Evolutionary conservation across 2,888 invertebrate genomes (phyloP).

Genomic region (Apocheima hispidaria): DNA sequence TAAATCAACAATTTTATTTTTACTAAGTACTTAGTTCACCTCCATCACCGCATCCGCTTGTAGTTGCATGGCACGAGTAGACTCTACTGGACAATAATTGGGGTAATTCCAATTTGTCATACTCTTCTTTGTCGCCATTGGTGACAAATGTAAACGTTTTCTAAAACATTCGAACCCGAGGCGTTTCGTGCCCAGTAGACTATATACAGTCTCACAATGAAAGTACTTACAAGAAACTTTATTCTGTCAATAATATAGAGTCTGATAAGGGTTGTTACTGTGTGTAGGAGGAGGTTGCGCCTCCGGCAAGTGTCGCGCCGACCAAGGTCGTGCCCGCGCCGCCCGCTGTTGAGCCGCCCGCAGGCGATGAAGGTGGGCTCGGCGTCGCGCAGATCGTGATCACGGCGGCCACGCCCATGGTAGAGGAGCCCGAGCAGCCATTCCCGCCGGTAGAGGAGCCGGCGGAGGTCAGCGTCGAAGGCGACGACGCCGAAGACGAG

Average conservation of each 20-base stretch:
- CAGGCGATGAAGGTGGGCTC: constrained; percentile 87
- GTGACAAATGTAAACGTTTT: too few species aligned
- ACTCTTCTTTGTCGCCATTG: too few species aligned
- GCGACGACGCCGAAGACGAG: constrained; percentile 70
- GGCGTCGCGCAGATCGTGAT: constrained; percentile 96
- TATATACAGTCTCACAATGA: background rate
- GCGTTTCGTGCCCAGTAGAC: background rate
- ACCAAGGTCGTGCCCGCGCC: constrained; percentile 45
- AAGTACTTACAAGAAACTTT: background rate
- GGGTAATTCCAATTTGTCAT: too few species aligned
- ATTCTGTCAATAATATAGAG: background rate
- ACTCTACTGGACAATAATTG: background rate
- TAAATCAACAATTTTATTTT: constrained; percentile 2
- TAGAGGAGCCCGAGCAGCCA: constrained; percentile 93
- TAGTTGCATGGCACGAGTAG: constrained; percentile 26
- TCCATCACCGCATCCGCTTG: constrained; percentile 33
- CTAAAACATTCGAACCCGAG: background rate
- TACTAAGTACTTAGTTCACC: constrained; percentile 26
- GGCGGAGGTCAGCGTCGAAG: constrained; percentile 54
- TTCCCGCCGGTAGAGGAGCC: constrained; percentile 87
- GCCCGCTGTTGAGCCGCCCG: constrained; percentile 73
- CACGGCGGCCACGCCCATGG: constrained; percentile 97
- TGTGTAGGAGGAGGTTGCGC: constrained; percentile 53
- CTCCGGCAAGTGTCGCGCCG: constrained; percentile 55
- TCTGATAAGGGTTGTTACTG: background rate